These are phyloP conservation scores for Montipora cactus DNA, from an alignment of 64 coral and sea anemone genomes.

Conservation along the genomic window DNA sequence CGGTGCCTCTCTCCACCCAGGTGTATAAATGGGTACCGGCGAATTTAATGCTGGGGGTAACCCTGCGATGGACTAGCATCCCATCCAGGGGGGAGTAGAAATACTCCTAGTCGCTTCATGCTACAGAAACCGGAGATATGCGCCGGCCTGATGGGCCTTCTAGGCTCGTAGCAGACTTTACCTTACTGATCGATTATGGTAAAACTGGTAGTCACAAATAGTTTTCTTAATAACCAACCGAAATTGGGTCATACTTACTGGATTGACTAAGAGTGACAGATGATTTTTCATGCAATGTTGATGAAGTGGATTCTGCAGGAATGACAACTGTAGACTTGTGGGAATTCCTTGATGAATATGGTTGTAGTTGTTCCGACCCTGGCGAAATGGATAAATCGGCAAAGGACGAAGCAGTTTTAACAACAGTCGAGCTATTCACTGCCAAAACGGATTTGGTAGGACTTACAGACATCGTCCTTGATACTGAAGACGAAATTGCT, in stretches of 20 bases:
- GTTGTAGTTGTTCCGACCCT: not conserved
- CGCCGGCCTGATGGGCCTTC: too few species aligned
- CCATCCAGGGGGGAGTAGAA: too few species aligned
- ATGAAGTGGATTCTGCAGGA: not conserved
- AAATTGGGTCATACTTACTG: conserved; percentile 5
- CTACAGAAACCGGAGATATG: too few species aligned
- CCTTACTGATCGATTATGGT: not conserved
- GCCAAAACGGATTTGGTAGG: not conserved
- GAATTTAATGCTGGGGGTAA: too few species aligned
- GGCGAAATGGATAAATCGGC: not conserved
- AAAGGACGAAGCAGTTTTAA: not conserved
- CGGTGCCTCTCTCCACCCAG: too few species aligned
- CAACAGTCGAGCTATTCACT: not conserved
- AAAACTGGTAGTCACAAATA: too few species aligned
- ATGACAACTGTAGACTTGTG: not conserved
- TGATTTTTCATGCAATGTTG: conserved; percentile 14
- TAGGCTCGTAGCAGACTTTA: too few species aligned
- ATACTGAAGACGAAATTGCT: not conserved
- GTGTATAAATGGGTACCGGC: too few species aligned
- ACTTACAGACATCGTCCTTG: too few species aligned
- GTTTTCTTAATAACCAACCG: not conserved
- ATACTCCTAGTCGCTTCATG: too few species aligned
- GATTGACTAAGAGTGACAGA: not conserved
- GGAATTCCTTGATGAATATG: not conserved
- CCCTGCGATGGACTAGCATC: too few species aligned